Percentiles rank a stretch among this genome's conserved stretches.
These are phyloP conservation scores for Eulacestoma nigropectus DNA, from an alignment of 2,113 vertebrate genomes.

Conservation along the genomic window DNA sequence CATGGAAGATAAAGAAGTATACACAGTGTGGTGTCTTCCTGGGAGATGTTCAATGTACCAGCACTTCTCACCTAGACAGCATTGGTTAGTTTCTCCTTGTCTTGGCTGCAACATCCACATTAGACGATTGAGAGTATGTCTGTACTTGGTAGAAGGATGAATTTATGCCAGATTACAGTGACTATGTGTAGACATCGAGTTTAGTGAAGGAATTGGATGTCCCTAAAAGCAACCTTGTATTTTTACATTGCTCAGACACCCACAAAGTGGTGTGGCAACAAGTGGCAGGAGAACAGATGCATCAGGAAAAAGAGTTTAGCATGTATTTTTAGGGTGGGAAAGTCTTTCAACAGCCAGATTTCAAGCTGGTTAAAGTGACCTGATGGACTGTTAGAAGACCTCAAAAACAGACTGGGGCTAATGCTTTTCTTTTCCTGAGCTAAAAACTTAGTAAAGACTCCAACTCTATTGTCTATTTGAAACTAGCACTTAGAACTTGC, in stretches of 20 bases:
- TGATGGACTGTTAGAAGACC: neutral
- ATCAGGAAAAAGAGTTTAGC: neutral
- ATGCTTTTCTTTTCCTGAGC: neutral
- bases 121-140: neutral
- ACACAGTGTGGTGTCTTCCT: neutral
- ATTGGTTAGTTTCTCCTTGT: neutral
- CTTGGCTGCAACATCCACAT: neutral
- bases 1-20: neutral
- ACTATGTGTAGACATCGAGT: neutral
- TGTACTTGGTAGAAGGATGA: neutral
- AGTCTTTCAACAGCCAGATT: neutral
- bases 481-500: neutral
- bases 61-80: neutral
- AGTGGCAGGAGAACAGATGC: neutral
- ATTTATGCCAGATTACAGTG: neutral
- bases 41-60: neutral
- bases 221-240: neutral
- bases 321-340: neutral
- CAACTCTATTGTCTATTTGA: neutral
- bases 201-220: neutral
- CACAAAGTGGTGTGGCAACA: neutral
- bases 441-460: neutral
- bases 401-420: neutral
- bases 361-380: neutral
- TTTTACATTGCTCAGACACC: neutral